Conservation (phyloP, 2,797 vertebrate genomes). For the Pseudomugil gertrudae region DNA sequence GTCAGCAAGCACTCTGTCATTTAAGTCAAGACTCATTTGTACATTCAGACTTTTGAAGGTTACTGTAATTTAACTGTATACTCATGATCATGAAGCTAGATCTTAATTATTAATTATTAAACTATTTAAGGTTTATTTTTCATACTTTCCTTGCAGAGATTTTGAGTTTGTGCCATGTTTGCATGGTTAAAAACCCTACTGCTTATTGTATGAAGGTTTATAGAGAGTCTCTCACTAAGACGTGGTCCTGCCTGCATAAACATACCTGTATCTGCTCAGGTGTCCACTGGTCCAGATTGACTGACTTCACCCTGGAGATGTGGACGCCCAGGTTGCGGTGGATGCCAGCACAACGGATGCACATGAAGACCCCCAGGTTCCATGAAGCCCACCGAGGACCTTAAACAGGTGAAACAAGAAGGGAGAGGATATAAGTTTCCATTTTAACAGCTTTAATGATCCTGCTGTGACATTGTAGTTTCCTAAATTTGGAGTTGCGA, state of each 20-base stretch:
- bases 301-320: conserved; percentile 98
- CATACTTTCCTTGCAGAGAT: no score
- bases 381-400: conserved; percentile 99
- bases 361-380: conserved; percentile 99
- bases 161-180: no score
- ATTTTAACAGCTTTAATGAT: conserved; percentile 10
- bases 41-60: not conserved
- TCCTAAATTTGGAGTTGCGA: no score
- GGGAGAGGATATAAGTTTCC: not conserved
- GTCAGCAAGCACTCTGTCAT: not conserved
- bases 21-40: not conserved
- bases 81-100: not conserved
- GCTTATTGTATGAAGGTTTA: not conserved
- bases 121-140: no score
- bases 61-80: not conserved
- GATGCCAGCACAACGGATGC: conserved; percentile 98
- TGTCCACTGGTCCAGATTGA: conserved; percentile 99
- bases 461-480: not conserved
- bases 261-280: conserved; percentile 97
- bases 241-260: not conserved
- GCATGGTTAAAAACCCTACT: no score
- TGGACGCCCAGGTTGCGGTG: conserved; percentile 98
- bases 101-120: no score
- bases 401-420: conserved; percentile 51
- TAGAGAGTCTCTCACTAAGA: not conserved